Percentiles rank a stretch among this genome's conserved stretches.
Conservation (phyloP, 2,888 invertebrate genomes). For the Lasioglossum pauxillum region DNA sequence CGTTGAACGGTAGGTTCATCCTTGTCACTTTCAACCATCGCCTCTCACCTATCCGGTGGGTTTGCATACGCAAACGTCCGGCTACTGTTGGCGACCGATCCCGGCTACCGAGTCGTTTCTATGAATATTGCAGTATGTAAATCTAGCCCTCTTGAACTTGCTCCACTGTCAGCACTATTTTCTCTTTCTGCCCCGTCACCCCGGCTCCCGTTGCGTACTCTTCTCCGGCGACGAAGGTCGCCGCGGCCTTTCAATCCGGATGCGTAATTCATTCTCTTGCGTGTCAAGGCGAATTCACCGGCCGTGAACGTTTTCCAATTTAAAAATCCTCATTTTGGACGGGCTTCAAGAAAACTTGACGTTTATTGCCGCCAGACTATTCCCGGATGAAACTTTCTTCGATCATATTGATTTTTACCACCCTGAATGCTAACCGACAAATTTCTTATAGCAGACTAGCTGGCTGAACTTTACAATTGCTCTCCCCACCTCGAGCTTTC, state of each 20-base stretch:
- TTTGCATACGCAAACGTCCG: conserved; percentile 56
- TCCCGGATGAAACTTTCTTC: neutral
- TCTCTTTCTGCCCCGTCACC: conserved; percentile 32
- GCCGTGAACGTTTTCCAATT: neutral
- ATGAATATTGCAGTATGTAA: conserved; percentile 79
- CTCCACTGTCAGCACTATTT: conserved; percentile 54
- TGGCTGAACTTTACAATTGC: neutral
- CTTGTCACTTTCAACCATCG: conserved; percentile 23
- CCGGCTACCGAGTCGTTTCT: conserved; percentile 44
- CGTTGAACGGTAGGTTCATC: neutral
- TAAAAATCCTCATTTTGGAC: neutral
- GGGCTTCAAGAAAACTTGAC: neutral
- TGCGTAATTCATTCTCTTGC: conserved; percentile 39
- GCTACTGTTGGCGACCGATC: conserved; percentile 34
- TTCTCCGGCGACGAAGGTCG: conserved; percentile 28
- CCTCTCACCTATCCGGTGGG: conserved; percentile 1
- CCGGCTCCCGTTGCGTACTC: conserved; percentile 12
- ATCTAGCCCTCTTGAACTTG: conserved; percentile 74
- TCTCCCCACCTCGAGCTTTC: neutral
- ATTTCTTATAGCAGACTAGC: neutral
- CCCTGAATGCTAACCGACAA: neutral
- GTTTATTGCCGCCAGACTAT: neutral
- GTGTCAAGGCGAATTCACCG: conserved; percentile 10
- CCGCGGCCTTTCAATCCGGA: conserved; percentile 17
- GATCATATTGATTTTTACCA: neutral